Percentiles rank a stretch among this genome's conserved stretches.
Conservation (phyloP, 2,888 invertebrate genomes). For the Hipparchia sbordonii region DNA sequence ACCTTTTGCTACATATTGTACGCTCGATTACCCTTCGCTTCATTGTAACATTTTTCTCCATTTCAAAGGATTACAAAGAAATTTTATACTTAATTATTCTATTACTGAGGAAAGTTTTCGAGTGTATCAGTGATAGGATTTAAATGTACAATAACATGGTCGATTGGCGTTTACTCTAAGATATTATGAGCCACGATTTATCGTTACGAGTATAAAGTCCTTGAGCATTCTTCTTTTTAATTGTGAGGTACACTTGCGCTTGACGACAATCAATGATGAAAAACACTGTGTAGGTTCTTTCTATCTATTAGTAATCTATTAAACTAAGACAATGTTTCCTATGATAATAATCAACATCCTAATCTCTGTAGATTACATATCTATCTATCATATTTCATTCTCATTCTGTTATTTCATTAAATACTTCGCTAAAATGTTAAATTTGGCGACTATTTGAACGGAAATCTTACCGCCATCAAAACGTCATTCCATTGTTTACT, state of each 20-base stretch:
- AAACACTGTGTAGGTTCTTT: no score
- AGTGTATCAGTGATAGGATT: background rate
- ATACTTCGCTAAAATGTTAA: slow-evolving; percentile 17
- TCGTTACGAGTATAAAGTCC: no score
- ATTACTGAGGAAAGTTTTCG: background rate
- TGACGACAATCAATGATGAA: no score
- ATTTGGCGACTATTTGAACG: slow-evolving; percentile 18
- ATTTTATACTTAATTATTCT: background rate
- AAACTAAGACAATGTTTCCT: no score
- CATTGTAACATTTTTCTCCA: slow-evolving; percentile 27
- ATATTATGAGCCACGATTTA: no score
- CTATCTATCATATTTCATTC: background rate
- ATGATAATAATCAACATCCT: no score
- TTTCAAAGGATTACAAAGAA: slow-evolving; percentile 7
- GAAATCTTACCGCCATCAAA: slow-evolving; percentile 26
- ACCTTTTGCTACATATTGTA: slow-evolving; percentile 50
- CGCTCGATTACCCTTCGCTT: slow-evolving; percentile 43
- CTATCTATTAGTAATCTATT: no score
- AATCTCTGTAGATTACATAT: background rate
- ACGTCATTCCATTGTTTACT: slow-evolving; percentile 51
- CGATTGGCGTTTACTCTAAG: no score
- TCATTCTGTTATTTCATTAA: background rate
- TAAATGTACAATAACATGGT: no score
- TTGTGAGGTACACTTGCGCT: no score
- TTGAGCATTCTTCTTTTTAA: no score